Evolutionary conservation across 2,113 vertebrate genomes (phyloP), one percentile per base, ranked within the genome.

Genomic region (Dissostichus mawsoni): DNA sequence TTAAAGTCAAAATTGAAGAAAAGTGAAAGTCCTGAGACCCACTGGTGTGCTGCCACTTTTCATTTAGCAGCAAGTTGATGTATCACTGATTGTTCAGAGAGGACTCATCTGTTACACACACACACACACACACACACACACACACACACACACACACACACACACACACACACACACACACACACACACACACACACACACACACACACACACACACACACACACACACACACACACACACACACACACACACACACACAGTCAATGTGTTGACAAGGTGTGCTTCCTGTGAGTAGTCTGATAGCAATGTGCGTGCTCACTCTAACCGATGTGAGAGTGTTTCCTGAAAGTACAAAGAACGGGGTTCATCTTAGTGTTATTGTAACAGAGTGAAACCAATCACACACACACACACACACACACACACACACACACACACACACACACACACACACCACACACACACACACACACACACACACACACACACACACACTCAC

Each of bases 21-120:
- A 63, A 50, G 7, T 58, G 14, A 58, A 65, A 33, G 3, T 52
- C 59, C 48, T 17, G 13, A 25, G 25, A 36, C 11, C 36, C 7
- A 41, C 6, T 1, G 36, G 6, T 8, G 36, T 41, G 36, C 36
- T 41, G 36, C 36, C 52, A 23, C 18, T 2, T 52, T 53, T 20
- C 45, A 18, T 3, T 12, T n/a, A 23, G 25, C 67, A 72, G 65
- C 63, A 81, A 78, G 81, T 78, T 11, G 72, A 41, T 72, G 14
- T 29, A 17, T 86, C 53, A 76, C 57, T 81, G 80, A 90, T 83
- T 90, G 76, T 74, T 20, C 51, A 68, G 41, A 14, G 44, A 29
- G 45, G 71, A 84, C 65, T 89, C 87, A 88, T 82, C 48, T 10
- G 53, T 76, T 33, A n/a, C 75, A 50, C 18, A 66, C 52, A n/a